Percentiles rank a stretch among this genome's conserved stretches.
phyloP scores from a whole-genome alignment of 2,113 vertebrate species.

The Tragelaphus scriptus region DNA sequence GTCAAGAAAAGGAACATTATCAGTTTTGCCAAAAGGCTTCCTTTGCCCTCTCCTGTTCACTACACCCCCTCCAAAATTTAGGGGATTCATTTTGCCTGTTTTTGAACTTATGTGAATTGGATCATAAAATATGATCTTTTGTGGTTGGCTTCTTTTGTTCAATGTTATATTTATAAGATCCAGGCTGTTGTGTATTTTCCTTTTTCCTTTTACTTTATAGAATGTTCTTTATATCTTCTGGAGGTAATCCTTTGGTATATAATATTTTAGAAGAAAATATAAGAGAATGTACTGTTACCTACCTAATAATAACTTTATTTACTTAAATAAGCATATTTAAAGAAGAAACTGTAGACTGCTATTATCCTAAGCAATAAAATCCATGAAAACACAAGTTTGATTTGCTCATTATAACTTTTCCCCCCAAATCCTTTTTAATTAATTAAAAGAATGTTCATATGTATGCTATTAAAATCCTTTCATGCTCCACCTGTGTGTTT shows the following conservation, averaged over 20 bases:
- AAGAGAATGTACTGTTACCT: neutral
- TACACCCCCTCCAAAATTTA: neutral
- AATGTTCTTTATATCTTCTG: neutral
- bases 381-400: neutral
- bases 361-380: neutral
- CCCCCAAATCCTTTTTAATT: neutral
- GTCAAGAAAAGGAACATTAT: neutral
- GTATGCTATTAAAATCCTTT: neutral
- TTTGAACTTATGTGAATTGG: neutral
- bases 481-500: neutral
- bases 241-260: neutral
- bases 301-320: neutral
- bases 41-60: neutral
- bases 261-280: neutral
- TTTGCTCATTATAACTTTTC: neutral
- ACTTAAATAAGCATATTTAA: neutral
- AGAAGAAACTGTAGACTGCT: neutral
- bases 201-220: neutral
- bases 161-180: neutral
- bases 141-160: neutral
- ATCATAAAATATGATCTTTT: neutral
- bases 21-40: neutral
- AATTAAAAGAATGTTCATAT: neutral
- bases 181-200: neutral
- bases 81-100: neutral